Conservation (phyloP, 2,888 invertebrate species). For the Cynaeus angustus region DNA sequence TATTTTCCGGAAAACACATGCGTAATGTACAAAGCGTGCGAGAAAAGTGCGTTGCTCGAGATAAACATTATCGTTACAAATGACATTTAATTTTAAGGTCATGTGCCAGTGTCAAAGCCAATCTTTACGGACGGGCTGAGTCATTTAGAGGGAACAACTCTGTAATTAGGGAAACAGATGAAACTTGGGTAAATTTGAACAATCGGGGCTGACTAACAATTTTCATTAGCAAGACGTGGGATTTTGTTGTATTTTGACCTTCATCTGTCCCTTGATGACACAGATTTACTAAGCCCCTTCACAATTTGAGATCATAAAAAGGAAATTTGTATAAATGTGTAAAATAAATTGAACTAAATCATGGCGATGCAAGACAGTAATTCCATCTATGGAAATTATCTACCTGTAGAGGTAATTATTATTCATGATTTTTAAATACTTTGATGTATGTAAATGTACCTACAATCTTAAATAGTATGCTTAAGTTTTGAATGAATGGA, state of each 20-base stretch:
- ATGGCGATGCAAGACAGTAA: too few species aligned
- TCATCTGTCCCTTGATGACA: neutral
- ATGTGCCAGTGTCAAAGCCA: slow-evolving; percentile 19
- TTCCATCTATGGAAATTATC: too few species aligned
- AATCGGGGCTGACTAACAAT: neutral
- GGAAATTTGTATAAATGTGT: too few species aligned
- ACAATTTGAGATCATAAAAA: too few species aligned
- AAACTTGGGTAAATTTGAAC: slow-evolving; percentile 6
- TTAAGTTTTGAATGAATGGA: too few species aligned
- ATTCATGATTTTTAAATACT: too few species aligned
- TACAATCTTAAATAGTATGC: too few species aligned
- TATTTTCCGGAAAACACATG: slow-evolving; percentile 3
- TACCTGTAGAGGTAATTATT: too few species aligned
- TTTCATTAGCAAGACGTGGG: slow-evolving; percentile 1
- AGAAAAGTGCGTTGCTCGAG: neutral
- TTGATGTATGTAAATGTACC: too few species aligned
- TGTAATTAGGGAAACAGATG: slow-evolving; percentile 15
- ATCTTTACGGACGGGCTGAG: neutral
- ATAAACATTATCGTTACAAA: slow-evolving; percentile 11
- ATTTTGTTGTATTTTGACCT: neutral
- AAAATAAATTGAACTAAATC: too few species aligned
- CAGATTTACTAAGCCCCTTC: neutral
- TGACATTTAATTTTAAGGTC: slow-evolving; percentile 16
- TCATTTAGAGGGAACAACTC: slow-evolving; percentile 1
- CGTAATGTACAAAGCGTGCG: neutral